phyloP scores from a whole-genome alignment of 2,888 invertebrate species.

The Matsumyia berberina region DNA sequence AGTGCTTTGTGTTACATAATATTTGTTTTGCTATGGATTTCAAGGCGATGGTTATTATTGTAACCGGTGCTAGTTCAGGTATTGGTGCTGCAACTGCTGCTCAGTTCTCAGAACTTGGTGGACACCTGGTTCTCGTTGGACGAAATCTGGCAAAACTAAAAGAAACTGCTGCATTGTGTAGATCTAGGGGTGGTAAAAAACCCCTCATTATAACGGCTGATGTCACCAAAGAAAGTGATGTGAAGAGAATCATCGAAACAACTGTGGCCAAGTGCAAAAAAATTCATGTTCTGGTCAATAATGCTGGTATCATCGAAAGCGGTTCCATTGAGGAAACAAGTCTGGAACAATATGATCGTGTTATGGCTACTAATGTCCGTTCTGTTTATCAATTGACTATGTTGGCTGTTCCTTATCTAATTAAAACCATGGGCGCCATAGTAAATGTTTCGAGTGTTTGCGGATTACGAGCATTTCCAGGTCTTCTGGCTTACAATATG shows the following conservation, averaged over 20 bases:
- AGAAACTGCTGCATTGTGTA: constrained; percentile 86
- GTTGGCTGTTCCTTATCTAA: constrained; percentile 92
- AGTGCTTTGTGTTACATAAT: not conserved
- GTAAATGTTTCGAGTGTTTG: constrained; percentile 97
- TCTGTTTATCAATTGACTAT: constrained; percentile 91
- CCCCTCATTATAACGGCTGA: constrained; percentile 87
- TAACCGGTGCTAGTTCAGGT: constrained; percentile 91
- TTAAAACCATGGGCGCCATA: constrained; percentile 91
- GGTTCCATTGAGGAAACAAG: constrained; percentile 93
- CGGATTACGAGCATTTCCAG: constrained; percentile 94
- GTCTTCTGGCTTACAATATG: constrained; percentile 95
- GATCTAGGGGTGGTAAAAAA: constrained; percentile 81
- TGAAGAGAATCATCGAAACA: constrained; percentile 87
- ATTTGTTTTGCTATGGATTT: constrained; percentile 78
- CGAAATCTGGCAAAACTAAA: constrained; percentile 89
- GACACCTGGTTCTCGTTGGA: constrained; percentile 87
- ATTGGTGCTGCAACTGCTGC: constrained; percentile 90
- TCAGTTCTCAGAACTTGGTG: constrained; percentile 88
- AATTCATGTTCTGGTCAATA: constrained; percentile 92
- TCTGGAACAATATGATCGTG: constrained; percentile 92
- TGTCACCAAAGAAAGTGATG: constrained; percentile 86
- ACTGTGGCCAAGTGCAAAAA: constrained; percentile 88
- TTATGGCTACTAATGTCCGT: constrained; percentile 95
- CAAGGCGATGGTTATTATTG: constrained; percentile 85
- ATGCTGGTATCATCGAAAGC: constrained; percentile 92